Base-by-base conservation (phyloP, 2,888 invertebrate species). In the Clitarchus hookeri region DNA sequence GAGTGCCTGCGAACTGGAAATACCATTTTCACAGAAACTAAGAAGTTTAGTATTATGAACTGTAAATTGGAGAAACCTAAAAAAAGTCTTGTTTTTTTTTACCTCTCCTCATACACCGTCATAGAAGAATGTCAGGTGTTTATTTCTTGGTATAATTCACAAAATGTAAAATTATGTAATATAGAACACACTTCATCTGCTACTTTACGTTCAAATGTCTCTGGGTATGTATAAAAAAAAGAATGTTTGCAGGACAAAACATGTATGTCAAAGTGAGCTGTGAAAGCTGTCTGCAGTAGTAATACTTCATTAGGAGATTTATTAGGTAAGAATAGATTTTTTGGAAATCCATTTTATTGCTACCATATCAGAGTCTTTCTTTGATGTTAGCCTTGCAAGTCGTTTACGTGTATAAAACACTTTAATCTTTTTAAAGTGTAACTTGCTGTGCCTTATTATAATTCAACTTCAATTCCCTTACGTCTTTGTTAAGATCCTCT, bases 111-210 rank as follows among this genome's bases (percentile, higher is more conserved):
- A 54, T 77, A 19, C 27, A 84, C 26, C 27, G 53, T 84, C 25
- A 65, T 13, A 84, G 77, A 84, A 84, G 0, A 84, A 1, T n/a
- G 26, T 13, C 54, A 84, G 27, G 8, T 84, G 54, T 54, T 27
- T 54, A 77, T 77, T 12, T 77, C 25, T 26, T 36, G 25, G 44
- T 26, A 6, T 44, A n/a, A 77, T 65, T 77, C 25, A 84, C 54
- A 27, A 27, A 84, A 77, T 27, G 25, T 77, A 84, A 84, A 77
- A 77, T 77, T 77, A 84, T 77, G 78, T 13, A 84, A 77, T 77
- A 84, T 77, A 36, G 27, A 84, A 84, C 84, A 77, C 26, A 84
- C 11, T 65, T n/a, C 77, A 65, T 84, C 77, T 77, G 27, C 27
- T 27, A 6, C 84, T 77, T 26, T 77, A 12, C 25, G 27, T 27